phyloP scores from a whole-genome alignment of 2,888 invertebrate species.

The Linnaemya vulpina region DNA sequence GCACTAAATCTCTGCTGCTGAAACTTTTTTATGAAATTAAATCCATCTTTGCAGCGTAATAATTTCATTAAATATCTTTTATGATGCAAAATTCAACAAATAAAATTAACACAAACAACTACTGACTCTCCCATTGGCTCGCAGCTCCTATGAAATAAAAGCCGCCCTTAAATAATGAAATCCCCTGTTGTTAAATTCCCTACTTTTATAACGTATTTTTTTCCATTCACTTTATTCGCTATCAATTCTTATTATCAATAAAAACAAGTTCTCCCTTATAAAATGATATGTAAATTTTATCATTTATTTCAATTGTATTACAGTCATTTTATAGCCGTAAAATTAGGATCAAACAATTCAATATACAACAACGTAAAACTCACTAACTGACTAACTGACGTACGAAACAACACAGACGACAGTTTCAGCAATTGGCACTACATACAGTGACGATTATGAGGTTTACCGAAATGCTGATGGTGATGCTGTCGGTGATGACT shows the following conservation, averaged over 20 bases:
- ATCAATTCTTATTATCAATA: constrained; percentile 32
- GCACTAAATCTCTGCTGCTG: no score
- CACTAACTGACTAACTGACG: neutral
- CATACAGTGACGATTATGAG: constrained; percentile 71
- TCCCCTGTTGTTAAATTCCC: neutral
- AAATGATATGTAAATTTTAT: constrained; percentile 58
- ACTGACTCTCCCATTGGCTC: neutral
- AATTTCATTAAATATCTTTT: neutral
- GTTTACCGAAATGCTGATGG: constrained; percentile 63
- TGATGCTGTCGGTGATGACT: constrained; percentile 45
- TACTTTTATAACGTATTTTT: constrained; percentile 6
- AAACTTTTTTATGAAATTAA: no score
- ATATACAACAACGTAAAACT: constrained; percentile 2
- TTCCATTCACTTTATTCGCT: constrained; percentile 14
- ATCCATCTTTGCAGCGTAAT: no score
- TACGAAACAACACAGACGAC: neutral
- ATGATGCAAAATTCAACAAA: neutral
- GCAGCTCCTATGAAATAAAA: neutral
- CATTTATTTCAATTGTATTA: constrained; percentile 65
- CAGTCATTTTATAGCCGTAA: constrained; percentile 37
- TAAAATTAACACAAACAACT: neutral
- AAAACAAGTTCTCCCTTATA: constrained; percentile 8
- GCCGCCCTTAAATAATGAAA: neutral
- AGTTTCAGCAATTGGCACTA: constrained; percentile 48
- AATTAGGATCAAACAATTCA: constrained; percentile 60